These are phyloP conservation scores for Engraulis encrasicolus DNA, from an alignment of 2,113 vertebrate genomes.

Conservation along the genomic window DNA sequence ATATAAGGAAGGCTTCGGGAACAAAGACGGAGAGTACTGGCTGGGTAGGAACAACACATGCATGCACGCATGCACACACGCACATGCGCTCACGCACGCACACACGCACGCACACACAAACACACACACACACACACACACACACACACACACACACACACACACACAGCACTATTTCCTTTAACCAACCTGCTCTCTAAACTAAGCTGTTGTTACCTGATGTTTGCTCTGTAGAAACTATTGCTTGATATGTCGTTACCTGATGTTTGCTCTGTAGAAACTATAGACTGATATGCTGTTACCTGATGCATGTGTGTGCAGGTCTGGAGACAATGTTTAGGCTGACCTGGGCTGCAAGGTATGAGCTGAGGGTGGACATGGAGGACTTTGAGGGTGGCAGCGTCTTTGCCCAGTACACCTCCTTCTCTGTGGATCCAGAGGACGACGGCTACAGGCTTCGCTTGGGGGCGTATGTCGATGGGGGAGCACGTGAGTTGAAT, in stretches of 20 bases:
- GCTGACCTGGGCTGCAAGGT: constrained; percentile 69
- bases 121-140: too few species aligned
- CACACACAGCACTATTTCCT: not conserved
- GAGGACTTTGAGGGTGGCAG: constrained; percentile 76
- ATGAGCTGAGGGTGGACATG: not conserved
- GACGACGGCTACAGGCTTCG: constrained; percentile 74
- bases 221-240: too few species aligned
- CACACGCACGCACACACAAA: too few species aligned
- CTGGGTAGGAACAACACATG: not conserved
- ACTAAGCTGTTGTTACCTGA: too few species aligned
- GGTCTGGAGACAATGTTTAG: constrained; percentile 72
- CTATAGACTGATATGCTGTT: too few species aligned
- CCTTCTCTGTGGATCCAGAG: constrained; percentile 71
- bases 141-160: constrained; percentile 1
- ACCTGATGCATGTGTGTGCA: constrained; percentile 26
- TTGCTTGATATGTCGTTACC: too few species aligned
- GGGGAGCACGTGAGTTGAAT: constrained; percentile 71
- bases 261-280: too few species aligned
- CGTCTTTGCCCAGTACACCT: constrained; percentile 62
- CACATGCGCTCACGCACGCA: too few species aligned
- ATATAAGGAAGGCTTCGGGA: not conserved
- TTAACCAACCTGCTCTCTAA: too few species aligned
- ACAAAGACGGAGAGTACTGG: not conserved
- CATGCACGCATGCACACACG: too few species aligned
- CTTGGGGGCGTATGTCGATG: constrained; percentile 70